phyloP scores from a whole-genome alignment of 35 echinoderm and acorn worm genomes.

The Apostichopus japonicus region DNA sequence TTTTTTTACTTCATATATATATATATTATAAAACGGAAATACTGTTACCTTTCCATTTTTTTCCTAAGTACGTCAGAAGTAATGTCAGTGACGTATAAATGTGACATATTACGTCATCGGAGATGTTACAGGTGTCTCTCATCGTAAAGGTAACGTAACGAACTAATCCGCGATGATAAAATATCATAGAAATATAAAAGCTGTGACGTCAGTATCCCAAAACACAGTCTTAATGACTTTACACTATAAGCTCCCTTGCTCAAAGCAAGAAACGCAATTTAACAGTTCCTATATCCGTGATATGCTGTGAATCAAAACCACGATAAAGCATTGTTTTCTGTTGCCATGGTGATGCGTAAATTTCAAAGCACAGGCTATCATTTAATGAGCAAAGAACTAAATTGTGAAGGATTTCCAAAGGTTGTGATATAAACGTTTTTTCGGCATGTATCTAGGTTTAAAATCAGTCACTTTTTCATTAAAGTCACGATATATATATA shows the following conservation, averaged over 20 bases:
- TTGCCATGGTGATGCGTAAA: neutral
- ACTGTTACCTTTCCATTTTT: neutral
- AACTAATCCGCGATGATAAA: neutral
- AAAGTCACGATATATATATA: neutral
- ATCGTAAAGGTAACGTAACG: conserved; percentile 8
- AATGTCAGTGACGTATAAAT: conserved; percentile 32
- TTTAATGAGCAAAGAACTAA: neutral
- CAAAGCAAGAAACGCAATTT: neutral
- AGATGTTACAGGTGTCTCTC: conserved; percentile 42
- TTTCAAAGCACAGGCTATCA: conserved; percentile 2
- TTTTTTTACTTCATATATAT: neutral
- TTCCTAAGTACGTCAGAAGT: conserved; percentile 1
- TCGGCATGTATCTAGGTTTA: neutral
- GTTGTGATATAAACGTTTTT: neutral
- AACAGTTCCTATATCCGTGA: neutral
- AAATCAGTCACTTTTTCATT: too few relatives aligned
- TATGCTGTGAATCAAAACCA: neutral
- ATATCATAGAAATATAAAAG: neutral
- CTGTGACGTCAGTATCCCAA: neutral
- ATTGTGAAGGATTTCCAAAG: neutral
- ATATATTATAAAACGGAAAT: neutral
- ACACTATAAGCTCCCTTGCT: neutral
- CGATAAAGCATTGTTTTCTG: conserved; percentile 4
- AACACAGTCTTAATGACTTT: neutral
- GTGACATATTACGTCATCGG: conserved; percentile 38